A percentile compares a stretch with the other conserved stretches of the same genome.
Conservation (phyloP, 1,140 invertebrate species). For the Pentalonia nigronervosa region DNA sequence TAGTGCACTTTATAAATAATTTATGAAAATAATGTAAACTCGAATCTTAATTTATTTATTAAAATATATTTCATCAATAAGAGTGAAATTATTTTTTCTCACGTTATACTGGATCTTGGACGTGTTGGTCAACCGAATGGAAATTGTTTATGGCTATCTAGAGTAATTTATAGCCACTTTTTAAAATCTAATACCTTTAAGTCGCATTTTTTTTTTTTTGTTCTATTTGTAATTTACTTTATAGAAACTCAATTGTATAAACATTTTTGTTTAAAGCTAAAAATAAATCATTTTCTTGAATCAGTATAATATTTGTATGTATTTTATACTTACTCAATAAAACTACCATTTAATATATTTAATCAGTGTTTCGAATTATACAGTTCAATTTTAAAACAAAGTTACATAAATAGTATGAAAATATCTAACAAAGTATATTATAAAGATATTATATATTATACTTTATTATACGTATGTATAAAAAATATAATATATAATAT, state of each 20-base stretch:
- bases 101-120: not conserved
- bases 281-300: not conserved
- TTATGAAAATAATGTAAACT: not conserved
- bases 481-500: no score
- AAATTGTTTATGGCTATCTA: slow-evolving; percentile 41
- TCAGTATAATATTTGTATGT: not conserved
- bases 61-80: not conserved
- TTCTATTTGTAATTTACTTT: not conserved
- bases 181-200: slow-evolving; percentile 1
- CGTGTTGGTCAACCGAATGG: slow-evolving; percentile 40
- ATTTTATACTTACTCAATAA: not conserved
- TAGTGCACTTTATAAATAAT: slow-evolving; percentile 33
- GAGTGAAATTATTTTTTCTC: slow-evolving; percentile 15
- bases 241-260: not conserved
- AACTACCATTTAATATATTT: no score
- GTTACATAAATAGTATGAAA: no score
- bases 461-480: no score
- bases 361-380: no score
- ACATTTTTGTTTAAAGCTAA: not conserved
- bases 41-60: not conserved
- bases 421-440: no score
- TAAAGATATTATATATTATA: no score
- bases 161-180: slow-evolving; percentile 17
- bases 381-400: no score
- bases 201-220: not conserved